Percentiles rank a stretch among this genome's conserved stretches.
phyloP scores from a whole-genome alignment of 2,888 invertebrate genomes.

The Chrysina gloriosa region DNA sequence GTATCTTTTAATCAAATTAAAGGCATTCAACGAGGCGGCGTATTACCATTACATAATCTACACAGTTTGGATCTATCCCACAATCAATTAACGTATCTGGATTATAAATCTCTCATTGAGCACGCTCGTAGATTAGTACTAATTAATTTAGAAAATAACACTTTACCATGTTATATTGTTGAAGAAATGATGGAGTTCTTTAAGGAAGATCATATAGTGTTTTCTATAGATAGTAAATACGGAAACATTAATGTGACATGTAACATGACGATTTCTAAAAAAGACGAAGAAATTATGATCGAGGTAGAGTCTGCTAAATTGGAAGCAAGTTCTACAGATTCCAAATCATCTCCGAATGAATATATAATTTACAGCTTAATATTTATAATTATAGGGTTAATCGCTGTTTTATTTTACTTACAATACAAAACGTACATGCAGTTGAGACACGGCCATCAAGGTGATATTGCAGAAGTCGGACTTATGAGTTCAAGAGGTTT shows the following conservation, averaged over 20 bases:
- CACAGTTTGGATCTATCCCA: conserved; percentile 60
- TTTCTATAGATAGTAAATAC: conserved; percentile 37
- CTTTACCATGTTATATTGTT: conserved; percentile 58
- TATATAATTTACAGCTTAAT: conserved; percentile 49
- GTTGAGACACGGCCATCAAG: conserved; percentile 3
- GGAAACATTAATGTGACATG: conserved; percentile 26
- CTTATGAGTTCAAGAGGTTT: conserved; percentile 37
- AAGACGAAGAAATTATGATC: conserved; percentile 19
- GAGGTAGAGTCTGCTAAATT: conserved; percentile 28
- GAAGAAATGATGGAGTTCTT: conserved; percentile 55
- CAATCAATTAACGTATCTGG: conserved; percentile 58
- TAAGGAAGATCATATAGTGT: conserved; percentile 29
- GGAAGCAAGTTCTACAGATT: conserved; percentile 6
- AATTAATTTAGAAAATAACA: conserved; percentile 57
- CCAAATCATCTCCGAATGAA: conserved; percentile 39
- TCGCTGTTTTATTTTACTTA: conserved; percentile 56
- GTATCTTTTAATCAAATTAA: conserved; percentile 57
- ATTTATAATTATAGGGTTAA: conserved; percentile 51
- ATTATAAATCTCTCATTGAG: conserved; percentile 57
- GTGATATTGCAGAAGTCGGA: conserved; percentile 38
- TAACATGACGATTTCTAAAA: conserved; percentile 12
- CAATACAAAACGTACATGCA: conserved; percentile 48
- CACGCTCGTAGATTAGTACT: conserved; percentile 58
- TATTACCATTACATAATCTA: conserved; percentile 57
- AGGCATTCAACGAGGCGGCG: conserved; percentile 55